Conservation (phyloP, 1,140 invertebrate species). For the Hyles euphorbiae region DNA sequence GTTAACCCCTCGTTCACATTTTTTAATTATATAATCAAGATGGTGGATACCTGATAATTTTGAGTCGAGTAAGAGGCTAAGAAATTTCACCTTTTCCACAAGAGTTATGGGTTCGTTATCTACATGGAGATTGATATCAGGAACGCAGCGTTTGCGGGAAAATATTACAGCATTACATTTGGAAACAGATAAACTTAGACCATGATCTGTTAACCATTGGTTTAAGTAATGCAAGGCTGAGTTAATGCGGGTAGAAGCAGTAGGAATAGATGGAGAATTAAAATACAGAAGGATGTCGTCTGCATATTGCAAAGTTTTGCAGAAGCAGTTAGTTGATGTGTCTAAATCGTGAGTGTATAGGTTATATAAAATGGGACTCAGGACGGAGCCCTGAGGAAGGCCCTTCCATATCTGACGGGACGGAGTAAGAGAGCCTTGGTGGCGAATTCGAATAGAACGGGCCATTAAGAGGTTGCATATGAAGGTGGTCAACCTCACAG, state of each 20-base stretch:
- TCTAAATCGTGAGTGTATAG: conserved; percentile 22
- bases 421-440: too few species aligned
- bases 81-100: conserved; percentile 17
- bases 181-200: too few species aligned
- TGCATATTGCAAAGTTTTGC: conserved; percentile 18
- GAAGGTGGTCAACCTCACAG: too few species aligned
- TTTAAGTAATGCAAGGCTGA: conserved; percentile 9
- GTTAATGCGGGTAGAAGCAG: background rate
- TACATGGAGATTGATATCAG: too few species aligned
- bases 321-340: background rate
- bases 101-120: too few species aligned
- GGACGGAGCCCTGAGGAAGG: background rate
- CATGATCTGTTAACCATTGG: too few species aligned
- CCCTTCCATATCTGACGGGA: too few species aligned
- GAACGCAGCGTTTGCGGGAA: too few species aligned
- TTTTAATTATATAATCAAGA: conserved; percentile 14
- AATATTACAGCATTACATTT: too few species aligned
- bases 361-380: conserved; percentile 21
- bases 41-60: conserved; percentile 16
- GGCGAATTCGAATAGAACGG: too few species aligned
- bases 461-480: too few species aligned
- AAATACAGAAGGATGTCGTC: conserved; percentile 20
- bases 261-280: conserved; percentile 1
- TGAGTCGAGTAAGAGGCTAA: conserved; percentile 21
- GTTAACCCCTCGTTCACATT: conserved; percentile 23